Evolutionary conservation across 2,888 invertebrate species (phyloP).

Genomic region (Agriotes lineatus): DNA sequence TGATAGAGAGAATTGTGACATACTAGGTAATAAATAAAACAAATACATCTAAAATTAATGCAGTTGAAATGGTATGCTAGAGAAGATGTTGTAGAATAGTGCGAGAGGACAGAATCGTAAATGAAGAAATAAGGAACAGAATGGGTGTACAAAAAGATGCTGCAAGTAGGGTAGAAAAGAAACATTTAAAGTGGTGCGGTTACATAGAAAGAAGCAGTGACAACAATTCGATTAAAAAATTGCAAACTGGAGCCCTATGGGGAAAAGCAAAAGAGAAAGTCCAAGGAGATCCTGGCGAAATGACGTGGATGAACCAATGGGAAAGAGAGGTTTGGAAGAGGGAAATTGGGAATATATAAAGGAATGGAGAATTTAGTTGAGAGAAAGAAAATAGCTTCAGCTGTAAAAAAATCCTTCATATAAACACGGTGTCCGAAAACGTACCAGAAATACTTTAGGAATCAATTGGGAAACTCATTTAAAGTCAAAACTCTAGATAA

Average conservation of each 20-base stretch:
- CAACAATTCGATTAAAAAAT: constrained; percentile 10
- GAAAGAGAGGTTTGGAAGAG: constrained; percentile 12
- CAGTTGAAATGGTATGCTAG: constrained; percentile 23
- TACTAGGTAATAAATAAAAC: constrained; percentile 1
- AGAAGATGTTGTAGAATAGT: constrained; percentile 18
- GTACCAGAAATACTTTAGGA: too few relatives aligned
- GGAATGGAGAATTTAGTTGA: constrained; percentile 5
- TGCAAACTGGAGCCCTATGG: background rate
- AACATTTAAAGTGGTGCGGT: constrained; percentile 8
- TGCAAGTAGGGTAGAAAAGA: too few relatives aligned
- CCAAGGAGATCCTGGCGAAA: background rate
- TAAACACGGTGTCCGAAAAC: too few relatives aligned
- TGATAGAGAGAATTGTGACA: constrained; percentile 15
- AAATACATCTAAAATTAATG: constrained; percentile 25
- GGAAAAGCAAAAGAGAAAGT: constrained; percentile 12
- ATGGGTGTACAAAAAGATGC: constrained; percentile 12
- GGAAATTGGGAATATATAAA: constrained; percentile 9
- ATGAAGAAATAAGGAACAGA: constrained; percentile 10
- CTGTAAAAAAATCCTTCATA: too few relatives aligned
- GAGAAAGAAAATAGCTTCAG: constrained; percentile 6
- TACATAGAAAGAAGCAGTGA: constrained; percentile 11
- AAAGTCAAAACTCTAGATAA: too few relatives aligned
- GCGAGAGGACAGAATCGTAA: constrained; percentile 12
- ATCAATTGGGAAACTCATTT: too few relatives aligned
- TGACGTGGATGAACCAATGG: too few relatives aligned